phyloP scores from a whole-genome alignment of 1,140 invertebrate species.

The Batillaria attramentaria region DNA sequence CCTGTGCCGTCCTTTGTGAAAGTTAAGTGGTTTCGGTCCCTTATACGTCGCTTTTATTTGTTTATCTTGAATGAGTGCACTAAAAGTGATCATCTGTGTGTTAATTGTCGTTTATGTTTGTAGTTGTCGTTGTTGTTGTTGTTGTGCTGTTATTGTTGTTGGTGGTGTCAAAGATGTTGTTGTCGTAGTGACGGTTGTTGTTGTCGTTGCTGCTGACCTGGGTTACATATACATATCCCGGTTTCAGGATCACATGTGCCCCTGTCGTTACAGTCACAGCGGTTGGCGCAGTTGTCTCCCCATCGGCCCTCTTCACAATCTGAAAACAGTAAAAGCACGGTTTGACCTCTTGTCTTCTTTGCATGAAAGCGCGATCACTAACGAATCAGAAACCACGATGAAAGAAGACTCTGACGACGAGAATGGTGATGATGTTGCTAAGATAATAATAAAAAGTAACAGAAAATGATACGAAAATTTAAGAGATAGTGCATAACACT shows the following conservation, averaged over 20 bases:
- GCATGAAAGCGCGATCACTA: background rate
- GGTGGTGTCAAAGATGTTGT: too few species aligned
- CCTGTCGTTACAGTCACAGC: conserved; percentile 23
- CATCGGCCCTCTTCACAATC: conserved; percentile 27
- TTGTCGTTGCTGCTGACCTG: conserved; percentile 64
- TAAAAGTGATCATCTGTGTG: background rate
- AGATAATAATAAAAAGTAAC: background rate
- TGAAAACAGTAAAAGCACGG: background rate
- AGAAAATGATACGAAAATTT: too few species aligned
- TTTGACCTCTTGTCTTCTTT: background rate
- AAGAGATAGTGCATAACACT: too few species aligned
- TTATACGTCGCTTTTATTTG: too few species aligned
- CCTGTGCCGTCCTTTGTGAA: too few species aligned
- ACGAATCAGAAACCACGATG: background rate
- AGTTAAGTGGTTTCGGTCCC: too few species aligned
- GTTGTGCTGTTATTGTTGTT: too few species aligned
- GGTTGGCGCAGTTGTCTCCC: conserved; percentile 28
- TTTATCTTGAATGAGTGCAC: background rate
- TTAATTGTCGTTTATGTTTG: too few species aligned
- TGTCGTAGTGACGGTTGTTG: too few species aligned
- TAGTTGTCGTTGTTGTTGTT: too few species aligned
- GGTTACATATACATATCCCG: conserved; percentile 26
- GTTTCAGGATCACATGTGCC: conserved; percentile 23
- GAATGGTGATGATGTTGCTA: background rate
- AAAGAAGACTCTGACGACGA: background rate